These are phyloP conservation scores for Drosophila multiciliata DNA, from an alignment of 2,888 invertebrate species.

Conservation along the genomic window DNA sequence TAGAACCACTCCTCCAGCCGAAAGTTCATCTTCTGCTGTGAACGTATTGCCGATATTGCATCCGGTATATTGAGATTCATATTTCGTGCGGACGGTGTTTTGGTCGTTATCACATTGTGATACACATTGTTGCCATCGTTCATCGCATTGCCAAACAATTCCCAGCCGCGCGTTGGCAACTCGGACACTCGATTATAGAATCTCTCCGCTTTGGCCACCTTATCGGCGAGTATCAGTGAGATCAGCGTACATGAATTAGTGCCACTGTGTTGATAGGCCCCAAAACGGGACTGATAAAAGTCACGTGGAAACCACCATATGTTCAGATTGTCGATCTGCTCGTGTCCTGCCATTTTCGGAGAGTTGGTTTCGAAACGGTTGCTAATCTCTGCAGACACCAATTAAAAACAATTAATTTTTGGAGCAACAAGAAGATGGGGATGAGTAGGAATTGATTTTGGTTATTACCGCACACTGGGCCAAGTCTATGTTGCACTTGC, in stretches of 20 bases:
- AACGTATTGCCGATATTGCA: constrained; percentile 85
- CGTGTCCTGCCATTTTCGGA: constrained; percentile 76
- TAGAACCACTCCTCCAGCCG: constrained; percentile 82
- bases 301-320: constrained; percentile 87
- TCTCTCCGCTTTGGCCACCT: constrained; percentile 78
- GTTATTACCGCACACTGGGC: constrained; percentile 60
- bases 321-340: constrained; percentile 79
- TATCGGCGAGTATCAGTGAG: constrained; percentile 86
- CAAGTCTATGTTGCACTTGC: constrained; percentile 35
- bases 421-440: background rate
- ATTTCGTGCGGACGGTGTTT: constrained; percentile 83
- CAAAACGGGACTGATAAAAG: constrained; percentile 87
- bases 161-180: constrained; percentile 84
- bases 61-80: constrained; percentile 86
- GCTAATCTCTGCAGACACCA: constrained; percentile 29
- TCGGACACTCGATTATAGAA: constrained; percentile 64
- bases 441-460: background rate
- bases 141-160: constrained; percentile 86
- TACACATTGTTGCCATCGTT: constrained; percentile 87
- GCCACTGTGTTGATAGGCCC: constrained; percentile 85
- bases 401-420: background rate
- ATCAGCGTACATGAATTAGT: constrained; percentile 88
- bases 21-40: constrained; percentile 75
- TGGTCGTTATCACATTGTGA: constrained; percentile 83
- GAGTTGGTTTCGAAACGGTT: constrained; percentile 27